phyloP scores from a whole-genome alignment of 2,113 vertebrate genomes.

The Apeltes quadracus region DNA sequence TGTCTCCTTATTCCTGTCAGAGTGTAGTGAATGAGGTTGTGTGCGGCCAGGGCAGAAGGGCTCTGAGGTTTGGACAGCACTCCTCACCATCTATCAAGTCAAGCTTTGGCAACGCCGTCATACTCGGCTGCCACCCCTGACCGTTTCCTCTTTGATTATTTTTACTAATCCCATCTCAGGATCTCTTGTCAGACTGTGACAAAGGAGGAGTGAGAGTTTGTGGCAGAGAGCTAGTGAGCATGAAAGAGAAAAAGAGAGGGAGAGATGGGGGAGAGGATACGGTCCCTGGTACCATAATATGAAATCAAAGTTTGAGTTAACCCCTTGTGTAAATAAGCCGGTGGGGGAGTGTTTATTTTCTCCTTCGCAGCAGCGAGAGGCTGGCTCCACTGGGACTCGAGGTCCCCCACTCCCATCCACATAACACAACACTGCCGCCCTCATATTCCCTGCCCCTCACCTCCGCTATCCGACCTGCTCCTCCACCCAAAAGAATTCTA shows the following conservation, averaged over 20 bases:
- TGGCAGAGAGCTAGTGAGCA: constrained; percentile 33
- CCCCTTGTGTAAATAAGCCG: constrained; percentile 76
- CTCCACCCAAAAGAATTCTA: constrained; percentile 23
- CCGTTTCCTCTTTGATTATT: constrained; percentile 72
- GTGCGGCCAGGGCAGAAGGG: constrained; percentile 61
- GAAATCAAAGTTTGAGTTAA: constrained; percentile 74
- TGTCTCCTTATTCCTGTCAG: constrained; percentile 65
- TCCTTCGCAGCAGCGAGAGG: constrained; percentile 63
- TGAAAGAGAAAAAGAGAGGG: constrained; percentile 8
- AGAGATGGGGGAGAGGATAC: constrained; percentile 28
- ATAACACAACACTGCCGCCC: constrained; percentile 66
- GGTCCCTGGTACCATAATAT: constrained; percentile 65
- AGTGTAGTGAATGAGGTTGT: constrained; percentile 56
- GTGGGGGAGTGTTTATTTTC: constrained; percentile 78
- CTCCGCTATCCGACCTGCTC: constrained; percentile 15
- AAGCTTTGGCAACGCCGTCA: constrained; percentile 54
- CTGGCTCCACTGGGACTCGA: constrained; percentile 63
- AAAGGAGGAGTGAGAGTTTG: constrained; percentile 52
- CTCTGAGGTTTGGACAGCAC: constrained; percentile 60
- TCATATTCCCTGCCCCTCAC: constrained; percentile 44
- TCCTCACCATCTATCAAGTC: constrained; percentile 57
- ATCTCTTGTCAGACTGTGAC: constrained; percentile 63
- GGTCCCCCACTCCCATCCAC: constrained; percentile 57
- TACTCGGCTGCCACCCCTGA: constrained; percentile 55
- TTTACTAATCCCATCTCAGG: constrained; percentile 64